phyloP scores from a whole-genome alignment of 2,888 invertebrate species.

The Morpho deidamia region DNA sequence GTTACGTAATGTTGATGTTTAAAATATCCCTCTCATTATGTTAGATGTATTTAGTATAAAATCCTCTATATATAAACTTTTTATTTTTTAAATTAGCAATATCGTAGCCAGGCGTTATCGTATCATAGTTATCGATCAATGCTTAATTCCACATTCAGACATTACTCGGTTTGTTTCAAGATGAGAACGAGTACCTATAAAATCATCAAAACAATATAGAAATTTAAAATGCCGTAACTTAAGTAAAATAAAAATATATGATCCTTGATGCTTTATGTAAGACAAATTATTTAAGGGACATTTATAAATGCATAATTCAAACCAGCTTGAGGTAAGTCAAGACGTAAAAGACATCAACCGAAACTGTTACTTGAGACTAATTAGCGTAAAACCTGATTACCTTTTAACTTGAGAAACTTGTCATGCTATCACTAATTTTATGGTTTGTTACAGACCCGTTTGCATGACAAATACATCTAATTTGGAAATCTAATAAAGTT shows the following conservation, averaged over 20 bases:
- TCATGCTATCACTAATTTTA: slow-evolving; percentile 12
- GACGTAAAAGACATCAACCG: background rate
- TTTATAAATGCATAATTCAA: background rate
- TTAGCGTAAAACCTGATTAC: slow-evolving; percentile 6
- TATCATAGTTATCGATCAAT: no score
- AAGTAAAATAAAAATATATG: background rate
- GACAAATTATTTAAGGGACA: background rate
- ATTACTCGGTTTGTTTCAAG: no score
- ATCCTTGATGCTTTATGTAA: background rate
- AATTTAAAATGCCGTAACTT: background rate
- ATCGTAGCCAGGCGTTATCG: no score
- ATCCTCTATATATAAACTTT: no score
- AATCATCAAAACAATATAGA: no score
- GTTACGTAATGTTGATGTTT: no score
- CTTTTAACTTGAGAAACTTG: slow-evolving; percentile 6
- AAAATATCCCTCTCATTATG: no score
- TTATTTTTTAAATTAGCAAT: no score
- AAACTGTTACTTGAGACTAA: slow-evolving; percentile 4
- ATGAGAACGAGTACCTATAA: no score
- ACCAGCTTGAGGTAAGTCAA: background rate
- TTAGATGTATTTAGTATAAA: no score
- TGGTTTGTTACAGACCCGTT: background rate
- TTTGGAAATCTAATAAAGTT: background rate
- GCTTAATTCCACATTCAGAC: no score
- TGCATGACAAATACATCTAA: background rate